Percentiles rank a stretch among this genome's conserved stretches.
These are phyloP conservation scores for Phania funesta DNA, from an alignment of 2,888 invertebrate genomes.

Conservation along the genomic window DNA sequence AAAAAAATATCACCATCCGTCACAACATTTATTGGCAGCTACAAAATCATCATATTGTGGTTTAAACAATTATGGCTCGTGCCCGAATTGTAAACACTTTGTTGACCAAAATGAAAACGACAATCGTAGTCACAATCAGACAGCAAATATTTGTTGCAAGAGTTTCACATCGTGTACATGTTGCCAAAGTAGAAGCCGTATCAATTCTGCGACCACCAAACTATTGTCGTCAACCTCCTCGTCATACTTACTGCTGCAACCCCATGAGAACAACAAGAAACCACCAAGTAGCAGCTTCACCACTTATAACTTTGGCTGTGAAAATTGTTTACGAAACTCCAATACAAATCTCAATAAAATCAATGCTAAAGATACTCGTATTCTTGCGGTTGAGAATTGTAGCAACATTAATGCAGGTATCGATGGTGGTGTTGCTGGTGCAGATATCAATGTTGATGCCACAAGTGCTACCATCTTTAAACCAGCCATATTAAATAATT, in stretches of 20 bases:
- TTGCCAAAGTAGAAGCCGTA: constrained; percentile 58
- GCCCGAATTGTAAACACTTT: constrained; percentile 27
- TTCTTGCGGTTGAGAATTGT: constrained; percentile 54
- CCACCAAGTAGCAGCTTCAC: constrained; percentile 16
- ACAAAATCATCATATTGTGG: constrained; percentile 74
- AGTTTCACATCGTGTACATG: constrained; percentile 52
- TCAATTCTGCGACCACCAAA: constrained; percentile 39
- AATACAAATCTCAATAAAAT: constrained; percentile 31
- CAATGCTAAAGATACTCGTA: constrained; percentile 50
- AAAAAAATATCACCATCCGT: constrained; percentile 37
- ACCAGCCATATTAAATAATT: constrained; percentile 17
- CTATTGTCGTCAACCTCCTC: constrained; percentile 24
- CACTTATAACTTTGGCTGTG: not conserved
- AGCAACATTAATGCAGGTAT: constrained; percentile 5
- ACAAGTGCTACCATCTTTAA: not conserved
- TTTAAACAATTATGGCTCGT: constrained; percentile 62
- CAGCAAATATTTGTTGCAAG: constrained; percentile 57
- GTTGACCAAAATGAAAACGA: constrained; percentile 27
- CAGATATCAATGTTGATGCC: constrained; percentile 7
- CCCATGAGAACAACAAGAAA: constrained; percentile 38
- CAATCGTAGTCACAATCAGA: not conserved
- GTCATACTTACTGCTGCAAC: constrained; percentile 1
- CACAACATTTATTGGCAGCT: constrained; percentile 70
- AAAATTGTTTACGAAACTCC: constrained; percentile 13
- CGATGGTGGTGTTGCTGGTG: not conserved